phyloP scores from a whole-genome alignment of 2,113 vertebrate genomes.

The Kryptolebias marmoratus region DNA sequence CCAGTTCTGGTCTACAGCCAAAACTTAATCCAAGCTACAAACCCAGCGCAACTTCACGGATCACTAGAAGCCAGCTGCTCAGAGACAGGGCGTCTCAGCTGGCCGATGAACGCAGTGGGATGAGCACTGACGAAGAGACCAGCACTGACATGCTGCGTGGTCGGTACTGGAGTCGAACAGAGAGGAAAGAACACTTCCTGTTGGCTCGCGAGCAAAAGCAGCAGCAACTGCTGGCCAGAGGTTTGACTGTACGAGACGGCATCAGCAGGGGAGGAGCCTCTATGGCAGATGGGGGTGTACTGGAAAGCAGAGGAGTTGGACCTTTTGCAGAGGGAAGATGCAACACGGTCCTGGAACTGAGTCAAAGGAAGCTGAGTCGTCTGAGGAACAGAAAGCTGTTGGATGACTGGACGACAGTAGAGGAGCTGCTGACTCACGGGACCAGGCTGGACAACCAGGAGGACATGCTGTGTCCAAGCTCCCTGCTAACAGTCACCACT shows the following conservation, averaged over 20 bases:
- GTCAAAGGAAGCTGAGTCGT: slow-evolving; percentile 81
- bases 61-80: slow-evolving; percentile 78
- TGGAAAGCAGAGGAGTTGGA: slow-evolving; percentile 51
- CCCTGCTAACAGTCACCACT: slow-evolving; percentile 82
- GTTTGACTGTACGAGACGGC: slow-evolving; percentile 29
- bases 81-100: slow-evolving; percentile 77
- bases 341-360: slow-evolving; percentile 76
- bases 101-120: slow-evolving; percentile 75
- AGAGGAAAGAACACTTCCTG: slow-evolving; percentile 79
- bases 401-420: slow-evolving; percentile 85
- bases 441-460: slow-evolving; percentile 68
- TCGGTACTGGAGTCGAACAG: slow-evolving; percentile 80
- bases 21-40: slow-evolving; percentile 46
- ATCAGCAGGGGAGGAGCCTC: slow-evolving; percentile 39
- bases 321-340: slow-evolving; percentile 59
- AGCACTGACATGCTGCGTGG: slow-evolving; percentile 72
- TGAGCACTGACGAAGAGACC: slow-evolving; percentile 81
- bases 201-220: slow-evolving; percentile 76
- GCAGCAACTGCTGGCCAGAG: slow-evolving; percentile 64
- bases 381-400: slow-evolving; percentile 81
- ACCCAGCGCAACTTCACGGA: slow-evolving; percentile 44
- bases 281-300: slow-evolving; percentile 23
- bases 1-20: slow-evolving; percentile 36
- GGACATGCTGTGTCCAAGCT: slow-evolving; percentile 68
- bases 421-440: slow-evolving; percentile 81